These are phyloP conservation scores for Eidolon dupreanum DNA, from an alignment of 2,797 vertebrate genomes.

Conservation along the genomic window DNA sequence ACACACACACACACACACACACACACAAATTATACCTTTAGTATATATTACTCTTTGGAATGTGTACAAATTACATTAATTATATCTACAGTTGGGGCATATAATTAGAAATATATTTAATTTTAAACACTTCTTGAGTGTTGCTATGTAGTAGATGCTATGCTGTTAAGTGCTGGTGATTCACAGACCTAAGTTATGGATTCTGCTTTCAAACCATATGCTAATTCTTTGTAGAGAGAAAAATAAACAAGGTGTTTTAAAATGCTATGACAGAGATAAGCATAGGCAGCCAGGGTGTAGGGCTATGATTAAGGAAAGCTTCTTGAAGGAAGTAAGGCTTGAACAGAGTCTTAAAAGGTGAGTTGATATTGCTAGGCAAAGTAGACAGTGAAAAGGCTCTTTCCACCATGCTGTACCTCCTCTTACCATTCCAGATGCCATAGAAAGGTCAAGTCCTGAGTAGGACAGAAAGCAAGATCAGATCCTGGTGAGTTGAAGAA, in stretches of 20 bases:
- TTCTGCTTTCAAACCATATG: not conserved
- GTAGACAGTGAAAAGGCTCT: not conserved
- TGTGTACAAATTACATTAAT: not conserved
- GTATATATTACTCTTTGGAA: constrained; percentile 16
- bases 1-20: not conserved
- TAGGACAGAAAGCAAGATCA: not conserved
- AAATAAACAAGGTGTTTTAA: not conserved
- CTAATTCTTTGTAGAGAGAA: not conserved
- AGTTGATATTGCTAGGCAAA: not conserved
- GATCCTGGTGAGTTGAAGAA: not conserved
- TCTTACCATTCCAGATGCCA: not conserved
- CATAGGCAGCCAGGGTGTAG: no score
- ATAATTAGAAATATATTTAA: constrained; percentile 25
- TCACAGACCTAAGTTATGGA: constrained; percentile 11
- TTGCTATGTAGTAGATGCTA: not conserved
- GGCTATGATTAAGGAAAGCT: not conserved
- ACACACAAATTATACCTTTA: not conserved
- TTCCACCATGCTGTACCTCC: not conserved
- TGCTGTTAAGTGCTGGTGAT: not conserved
- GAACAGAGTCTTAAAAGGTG: not conserved
- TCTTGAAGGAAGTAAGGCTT: not conserved
- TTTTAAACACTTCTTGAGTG: not conserved
- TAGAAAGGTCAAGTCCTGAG: not conserved
- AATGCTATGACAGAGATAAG: not conserved
- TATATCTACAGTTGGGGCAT: not conserved